Base-by-base conservation (phyloP, 2,888 invertebrate genomes). In the Pocota personata region DNA sequence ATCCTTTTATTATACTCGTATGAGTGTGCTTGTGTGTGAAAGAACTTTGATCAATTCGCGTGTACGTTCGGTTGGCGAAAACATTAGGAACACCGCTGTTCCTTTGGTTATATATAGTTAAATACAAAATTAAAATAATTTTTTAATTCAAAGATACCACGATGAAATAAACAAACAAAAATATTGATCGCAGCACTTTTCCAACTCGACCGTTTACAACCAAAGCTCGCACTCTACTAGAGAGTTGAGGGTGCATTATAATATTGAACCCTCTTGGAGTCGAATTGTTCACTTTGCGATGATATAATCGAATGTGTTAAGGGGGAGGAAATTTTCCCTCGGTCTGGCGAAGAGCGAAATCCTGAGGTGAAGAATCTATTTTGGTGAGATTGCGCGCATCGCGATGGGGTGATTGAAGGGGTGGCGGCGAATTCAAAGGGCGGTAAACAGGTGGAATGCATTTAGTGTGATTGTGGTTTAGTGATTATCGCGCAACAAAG, bases 181-280 rank as follows among this genome's bases (percentile, higher is more conserved):
- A 71, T n/a, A n/a, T 83, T 82, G 82, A 82, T 75, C 88, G 89
- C 87, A 88, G 83, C 77, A 78, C 78, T 87, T 88, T 88, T 87
- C 66, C 89, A 90, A 91, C 91, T 90, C 92, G 91, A 92, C 92
- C 92, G 92, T 90, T 90, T 91, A 89, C 92, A 91, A 90, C 91
- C 90, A 91, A 90, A 90, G 92, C 91, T 92, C 91, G 92, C 91
- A 92, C 90, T 91, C 90, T 91, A 92, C 92, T 92, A 90, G 89
- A 90, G 89, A 90, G 89, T 89, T 89, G 90, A 91, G 90, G 89
- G 90, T 91, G 89, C 88, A 88, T 88, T 87, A 87, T 75, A 83
- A 88, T 88, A 83, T 89, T 88, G 89, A 89, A 88, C 89, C 88
- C 88, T 82, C 82, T 60, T 60, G 62, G 76, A 76, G 72, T 82